Conservation (phyloP, 2,113 vertebrate genomes). For the Pollachius pollachius region DNA sequence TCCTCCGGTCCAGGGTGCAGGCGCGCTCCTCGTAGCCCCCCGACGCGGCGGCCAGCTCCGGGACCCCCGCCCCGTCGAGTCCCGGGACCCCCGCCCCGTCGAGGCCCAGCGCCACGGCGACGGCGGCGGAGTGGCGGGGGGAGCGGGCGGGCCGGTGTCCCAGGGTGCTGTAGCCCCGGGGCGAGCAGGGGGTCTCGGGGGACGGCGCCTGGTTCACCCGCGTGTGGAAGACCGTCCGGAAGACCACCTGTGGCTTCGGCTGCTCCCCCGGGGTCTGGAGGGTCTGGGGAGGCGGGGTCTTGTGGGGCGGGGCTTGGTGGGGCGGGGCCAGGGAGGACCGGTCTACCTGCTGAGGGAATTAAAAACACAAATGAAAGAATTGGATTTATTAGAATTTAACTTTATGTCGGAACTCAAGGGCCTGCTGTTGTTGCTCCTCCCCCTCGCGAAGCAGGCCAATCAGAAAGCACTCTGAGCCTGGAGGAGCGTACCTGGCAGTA, state of each 20-base stretch:
- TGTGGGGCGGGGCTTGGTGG: conserved; percentile 57
- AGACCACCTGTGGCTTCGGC: conserved; percentile 86
- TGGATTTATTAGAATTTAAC: too few species aligned
- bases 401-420: too few species aligned
- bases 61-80: conserved; percentile 67
- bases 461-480: too few species aligned
- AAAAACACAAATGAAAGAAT: too few species aligned
- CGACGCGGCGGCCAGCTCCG: conserved; percentile 55
- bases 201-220: conserved; percentile 73
- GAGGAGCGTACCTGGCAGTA: too few species aligned
- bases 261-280: conserved; percentile 28
- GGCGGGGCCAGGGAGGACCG: neutral
- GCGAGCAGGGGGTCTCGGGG: conserved; percentile 18
- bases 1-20: conserved; percentile 91
- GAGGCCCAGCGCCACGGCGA: conserved; percentile 53
- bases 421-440: too few species aligned
- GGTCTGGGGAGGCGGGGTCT: neutral
- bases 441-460: too few species aligned
- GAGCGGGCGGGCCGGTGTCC: conserved; percentile 29
- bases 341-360: too few species aligned
- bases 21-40: conserved; percentile 85
- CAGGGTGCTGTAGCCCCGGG: conserved; percentile 41
- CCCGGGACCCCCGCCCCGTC: conserved; percentile 67
- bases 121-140: neutral
- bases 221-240: conserved; percentile 92